Evolutionary conservation across 1,140 invertebrate species (phyloP).

Genomic region (Neomicropteryx cornuta): DNA sequence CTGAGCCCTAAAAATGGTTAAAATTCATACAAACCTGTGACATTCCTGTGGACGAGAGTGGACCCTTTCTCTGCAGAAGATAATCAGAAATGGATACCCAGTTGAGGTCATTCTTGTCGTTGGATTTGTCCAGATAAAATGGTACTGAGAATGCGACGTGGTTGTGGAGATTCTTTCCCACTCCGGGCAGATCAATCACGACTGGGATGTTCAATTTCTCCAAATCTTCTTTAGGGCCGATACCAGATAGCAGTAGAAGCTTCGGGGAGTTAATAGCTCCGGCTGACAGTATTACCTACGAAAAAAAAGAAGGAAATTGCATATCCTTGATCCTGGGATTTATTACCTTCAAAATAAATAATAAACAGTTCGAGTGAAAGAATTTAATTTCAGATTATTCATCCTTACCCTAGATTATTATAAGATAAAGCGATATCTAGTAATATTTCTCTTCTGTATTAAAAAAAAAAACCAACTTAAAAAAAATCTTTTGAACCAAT

Average conservation of each 20-base stretch:
- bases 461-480: too few species aligned
- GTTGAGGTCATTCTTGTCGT: constrained; percentile 45
- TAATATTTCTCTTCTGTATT: too few species aligned
- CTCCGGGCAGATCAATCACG: constrained; percentile 56
- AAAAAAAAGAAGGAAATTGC: constrained; percentile 9
- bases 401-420: too few species aligned
- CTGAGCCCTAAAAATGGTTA: too few species aligned
- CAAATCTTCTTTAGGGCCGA: constrained; percentile 51
- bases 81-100: constrained; percentile 50
- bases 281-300: constrained; percentile 54
- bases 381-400: too few species aligned
- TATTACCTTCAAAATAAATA: too few species aligned
- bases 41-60: constrained; percentile 48
- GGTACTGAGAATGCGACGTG: constrained; percentile 49
- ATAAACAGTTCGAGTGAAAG: too few species aligned
- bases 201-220: constrained; percentile 51
- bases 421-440: too few species aligned
- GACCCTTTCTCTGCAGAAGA: constrained; percentile 44
- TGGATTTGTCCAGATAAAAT: constrained; percentile 37
- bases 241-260: constrained; percentile 55
- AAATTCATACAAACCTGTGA: too few species aligned
- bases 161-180: constrained; percentile 66
- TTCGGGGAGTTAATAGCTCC: constrained; percentile 55
- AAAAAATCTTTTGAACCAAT: too few species aligned
- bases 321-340: too few species aligned